These are phyloP conservation scores for Prosopocoilus inquinatus DNA, from an alignment of 2,888 invertebrate species.

Conservation along the genomic window DNA sequence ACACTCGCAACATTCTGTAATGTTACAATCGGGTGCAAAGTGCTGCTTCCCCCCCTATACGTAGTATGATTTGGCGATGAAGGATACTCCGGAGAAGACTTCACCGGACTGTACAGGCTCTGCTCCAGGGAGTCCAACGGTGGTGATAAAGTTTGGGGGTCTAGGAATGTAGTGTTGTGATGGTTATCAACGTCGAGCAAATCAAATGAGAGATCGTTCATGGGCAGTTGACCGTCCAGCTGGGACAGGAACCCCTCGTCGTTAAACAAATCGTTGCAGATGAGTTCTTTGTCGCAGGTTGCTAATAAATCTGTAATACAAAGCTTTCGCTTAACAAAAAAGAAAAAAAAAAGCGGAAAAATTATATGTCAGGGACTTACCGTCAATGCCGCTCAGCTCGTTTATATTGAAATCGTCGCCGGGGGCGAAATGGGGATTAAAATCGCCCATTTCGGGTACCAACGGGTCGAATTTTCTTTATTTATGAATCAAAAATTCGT, in stretches of 20 bases:
- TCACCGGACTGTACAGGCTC: conserved; percentile 10
- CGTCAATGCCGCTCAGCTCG: conserved; percentile 69
- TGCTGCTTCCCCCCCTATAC: background rate
- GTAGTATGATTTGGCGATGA: conserved; percentile 11
- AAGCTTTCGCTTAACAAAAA: conserved; percentile 3
- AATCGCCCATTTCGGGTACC: conserved; percentile 44
- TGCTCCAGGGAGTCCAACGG: conserved; percentile 12
- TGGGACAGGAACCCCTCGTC: conserved; percentile 55
- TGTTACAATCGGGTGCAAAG: conserved; percentile 26
- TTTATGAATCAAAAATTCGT: conserved; percentile 40
- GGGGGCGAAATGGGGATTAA: conserved; percentile 47
- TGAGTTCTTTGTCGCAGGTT: conserved; percentile 66
- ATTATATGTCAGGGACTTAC: conserved; percentile 47
- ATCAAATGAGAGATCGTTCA: conserved; percentile 53
- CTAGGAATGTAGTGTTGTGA: conserved; percentile 26
- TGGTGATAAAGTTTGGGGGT: conserved; percentile 34
- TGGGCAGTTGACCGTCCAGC: conserved; percentile 50
- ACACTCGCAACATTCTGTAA: conserved; percentile 33
- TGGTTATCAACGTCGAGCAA: conserved; percentile 44
- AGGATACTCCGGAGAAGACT: conserved; percentile 9
- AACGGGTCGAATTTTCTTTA: conserved; percentile 29
- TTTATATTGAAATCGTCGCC: conserved; percentile 63
- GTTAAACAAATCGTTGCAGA: conserved; percentile 54
- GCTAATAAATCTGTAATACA: conserved; percentile 61
- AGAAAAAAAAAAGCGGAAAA: too few relatives aligned